These are phyloP conservation scores for Drosophila yooni DNA, from an alignment of 2,888 invertebrate species.

Conservation along the genomic window DNA sequence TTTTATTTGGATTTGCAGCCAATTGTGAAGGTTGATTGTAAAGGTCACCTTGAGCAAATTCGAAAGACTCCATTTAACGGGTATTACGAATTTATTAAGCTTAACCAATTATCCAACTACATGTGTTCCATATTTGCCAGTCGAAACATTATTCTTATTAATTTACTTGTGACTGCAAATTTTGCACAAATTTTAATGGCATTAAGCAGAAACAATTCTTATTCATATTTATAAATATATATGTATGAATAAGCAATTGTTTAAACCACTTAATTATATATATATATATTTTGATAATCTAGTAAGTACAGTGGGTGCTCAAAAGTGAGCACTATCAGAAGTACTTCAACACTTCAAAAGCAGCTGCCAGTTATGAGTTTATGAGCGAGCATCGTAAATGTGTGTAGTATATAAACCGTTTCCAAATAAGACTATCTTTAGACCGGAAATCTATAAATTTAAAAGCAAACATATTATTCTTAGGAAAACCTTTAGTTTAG, in stretches of 20 bases:
- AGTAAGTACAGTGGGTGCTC: not conserved
- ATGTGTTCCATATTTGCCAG: not conserved
- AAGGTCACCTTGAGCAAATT: slow-evolving; percentile 23
- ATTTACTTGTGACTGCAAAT: not conserved
- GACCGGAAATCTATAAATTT: not conserved
- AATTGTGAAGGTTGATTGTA: slow-evolving; percentile 18
- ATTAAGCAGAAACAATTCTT: not conserved
- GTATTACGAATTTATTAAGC: not conserved
- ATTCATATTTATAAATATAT: not conserved
- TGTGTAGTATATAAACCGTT: not conserved
- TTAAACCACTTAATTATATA: not conserved
- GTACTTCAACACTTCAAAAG: not conserved
- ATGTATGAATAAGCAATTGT: no score
- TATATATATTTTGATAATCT: not conserved
- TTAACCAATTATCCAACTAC: not conserved
- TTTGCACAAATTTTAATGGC: not conserved
- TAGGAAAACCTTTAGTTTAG: not conserved
- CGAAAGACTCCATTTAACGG: not conserved
- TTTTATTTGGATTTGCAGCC: slow-evolving; percentile 8
- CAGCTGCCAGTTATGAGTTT: no score
- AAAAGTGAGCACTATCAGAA: not conserved
- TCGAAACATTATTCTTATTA: not conserved
- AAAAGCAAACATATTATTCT: not conserved
- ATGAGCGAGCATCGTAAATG: not conserved
- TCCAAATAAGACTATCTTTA: not conserved